phyloP scores from a whole-genome alignment of 1,140 invertebrate species.

The Sycophaga agraensis region DNA sequence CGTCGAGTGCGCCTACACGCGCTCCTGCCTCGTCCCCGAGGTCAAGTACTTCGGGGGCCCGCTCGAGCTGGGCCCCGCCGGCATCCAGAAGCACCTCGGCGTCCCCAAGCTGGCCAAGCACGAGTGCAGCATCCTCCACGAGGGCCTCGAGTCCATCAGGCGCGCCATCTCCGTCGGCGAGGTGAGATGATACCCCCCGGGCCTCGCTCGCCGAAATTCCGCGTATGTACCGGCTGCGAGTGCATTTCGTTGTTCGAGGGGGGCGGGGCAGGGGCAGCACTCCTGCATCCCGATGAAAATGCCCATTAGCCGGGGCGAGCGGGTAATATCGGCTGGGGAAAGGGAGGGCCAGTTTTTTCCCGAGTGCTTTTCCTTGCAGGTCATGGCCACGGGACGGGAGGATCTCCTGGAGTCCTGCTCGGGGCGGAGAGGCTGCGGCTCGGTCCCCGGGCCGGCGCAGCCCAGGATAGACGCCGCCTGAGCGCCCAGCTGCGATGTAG shows the following conservation, averaged over 20 bases:
- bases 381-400: not conserved
- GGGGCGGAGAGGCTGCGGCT: not conserved
- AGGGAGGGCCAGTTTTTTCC: too few species aligned
- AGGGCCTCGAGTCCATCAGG: conserved; percentile 54
- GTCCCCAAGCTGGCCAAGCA: conserved; percentile 59
- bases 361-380: conserved; percentile 2
- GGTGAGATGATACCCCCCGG: too few species aligned
- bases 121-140: conserved; percentile 59
- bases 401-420: conserved; percentile 5
- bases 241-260: too few species aligned
- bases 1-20: conserved; percentile 61
- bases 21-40: conserved; percentile 48
- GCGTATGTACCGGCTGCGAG: too few species aligned
- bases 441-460: too few species aligned
- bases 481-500: not conserved
- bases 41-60: conserved; percentile 52
- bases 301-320: too few species aligned
- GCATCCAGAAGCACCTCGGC: conserved; percentile 60
- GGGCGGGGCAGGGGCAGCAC: too few species aligned
- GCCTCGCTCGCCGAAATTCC: too few species aligned
- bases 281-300: too few species aligned
- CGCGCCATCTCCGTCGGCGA: conserved; percentile 59
- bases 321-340: too few species aligned
- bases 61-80: conserved; percentile 52
- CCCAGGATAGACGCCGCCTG: too few species aligned